Percentiles rank a stretch among this genome's conserved stretches.
Conservation (phyloP, 2,888 invertebrate species). For the Lagria hirta region DNA sequence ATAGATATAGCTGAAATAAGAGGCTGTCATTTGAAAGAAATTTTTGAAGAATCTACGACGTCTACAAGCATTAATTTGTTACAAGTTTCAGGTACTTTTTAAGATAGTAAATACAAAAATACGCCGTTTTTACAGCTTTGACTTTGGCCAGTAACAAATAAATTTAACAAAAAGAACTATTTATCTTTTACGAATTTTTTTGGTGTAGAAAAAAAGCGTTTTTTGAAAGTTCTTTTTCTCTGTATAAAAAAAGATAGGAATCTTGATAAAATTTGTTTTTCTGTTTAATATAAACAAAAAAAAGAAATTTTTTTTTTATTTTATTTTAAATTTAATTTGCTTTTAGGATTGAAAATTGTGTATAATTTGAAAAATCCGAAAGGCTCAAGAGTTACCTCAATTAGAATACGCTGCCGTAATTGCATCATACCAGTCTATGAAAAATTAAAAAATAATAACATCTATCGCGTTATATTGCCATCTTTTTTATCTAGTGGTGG, state of each 20-base stretch:
- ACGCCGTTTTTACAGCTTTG: not conserved
- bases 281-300: not conserved
- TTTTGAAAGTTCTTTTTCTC: no score
- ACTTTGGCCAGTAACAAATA: not conserved
- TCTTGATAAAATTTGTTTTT: constrained; percentile 1
- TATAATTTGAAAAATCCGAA: constrained; percentile 63
- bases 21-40: constrained; percentile 65
- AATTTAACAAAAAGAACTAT: no score
- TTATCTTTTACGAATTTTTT: no score
- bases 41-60: constrained; percentile 61
- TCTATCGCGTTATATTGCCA: constrained; percentile 65
- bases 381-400: constrained; percentile 61
- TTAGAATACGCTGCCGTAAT: constrained; percentile 61
- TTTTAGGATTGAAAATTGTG: constrained; percentile 61
- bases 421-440: constrained; percentile 67
- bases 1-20: constrained; percentile 69
- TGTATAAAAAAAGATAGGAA: no score
- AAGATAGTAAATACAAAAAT: no score
- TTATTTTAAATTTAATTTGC: constrained; percentile 2
- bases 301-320: no score
- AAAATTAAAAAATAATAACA: constrained; percentile 58
- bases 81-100: constrained; percentile 61
- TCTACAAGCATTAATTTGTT: constrained; percentile 57
- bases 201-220: no score
- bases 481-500: constrained; percentile 70